A percentile compares a stretch with the other conserved stretches of the same genome.
Conservation (phyloP, 1,140 invertebrate species). For the Pantala flavescens region DNA sequence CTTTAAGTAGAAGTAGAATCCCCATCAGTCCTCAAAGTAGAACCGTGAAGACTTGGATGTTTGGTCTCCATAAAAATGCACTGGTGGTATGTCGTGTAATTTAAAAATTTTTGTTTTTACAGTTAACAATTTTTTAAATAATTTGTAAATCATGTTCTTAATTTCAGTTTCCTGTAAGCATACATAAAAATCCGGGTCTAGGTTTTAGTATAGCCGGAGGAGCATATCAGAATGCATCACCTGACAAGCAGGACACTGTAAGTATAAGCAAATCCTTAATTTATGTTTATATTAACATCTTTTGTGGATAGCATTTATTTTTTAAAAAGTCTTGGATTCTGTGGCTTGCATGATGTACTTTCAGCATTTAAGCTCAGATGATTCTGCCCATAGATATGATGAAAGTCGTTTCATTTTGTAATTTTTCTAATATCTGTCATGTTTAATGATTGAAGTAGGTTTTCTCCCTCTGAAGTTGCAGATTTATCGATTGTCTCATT, state of each 20-base stretch:
- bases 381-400: too few species aligned
- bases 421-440: too few species aligned
- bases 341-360: too few species aligned
- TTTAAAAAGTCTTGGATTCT: too few species aligned
- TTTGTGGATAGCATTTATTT: too few species aligned
- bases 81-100: conserved; percentile 37
- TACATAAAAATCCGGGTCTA: conserved; percentile 37
- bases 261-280: conserved; percentile 16
- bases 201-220: conserved; percentile 38
- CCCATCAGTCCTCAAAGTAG: conserved; percentile 21
- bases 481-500: too few species aligned
- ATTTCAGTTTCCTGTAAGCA: conserved; percentile 38
- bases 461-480: too few species aligned
- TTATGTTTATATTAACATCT: too few species aligned
- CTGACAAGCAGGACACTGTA: conserved; percentile 21
- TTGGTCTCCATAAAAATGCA: conserved; percentile 48
- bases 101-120: conserved; percentile 15
- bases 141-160: conserved; percentile 26
- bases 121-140: conserved; percentile 25
- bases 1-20: conserved; percentile 19
- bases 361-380: too few species aligned
- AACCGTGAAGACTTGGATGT: conserved; percentile 42
- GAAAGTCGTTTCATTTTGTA: too few species aligned
- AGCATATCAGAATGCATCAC: conserved; percentile 24
- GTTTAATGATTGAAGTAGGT: too few species aligned